Conservation (phyloP, 2,888 invertebrate species). For the Eutolmus rufibarbis region DNA sequence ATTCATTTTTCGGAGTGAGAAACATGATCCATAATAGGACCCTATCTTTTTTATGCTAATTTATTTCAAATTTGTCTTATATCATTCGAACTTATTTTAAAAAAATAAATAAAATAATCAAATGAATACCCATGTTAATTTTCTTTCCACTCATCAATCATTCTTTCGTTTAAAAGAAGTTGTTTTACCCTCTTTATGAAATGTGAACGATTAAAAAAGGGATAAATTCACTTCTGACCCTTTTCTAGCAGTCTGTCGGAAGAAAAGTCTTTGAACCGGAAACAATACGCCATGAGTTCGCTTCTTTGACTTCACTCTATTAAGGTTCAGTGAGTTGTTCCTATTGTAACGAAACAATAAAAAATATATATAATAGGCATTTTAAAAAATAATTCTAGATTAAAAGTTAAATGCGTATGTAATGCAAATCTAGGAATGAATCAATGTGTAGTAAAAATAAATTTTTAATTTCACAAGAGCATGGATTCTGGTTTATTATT, state of each 20-base stretch:
- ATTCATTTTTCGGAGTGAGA: too few species aligned
- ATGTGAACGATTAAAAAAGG: not conserved
- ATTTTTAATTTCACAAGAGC: not conserved
- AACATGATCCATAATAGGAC: too few species aligned
- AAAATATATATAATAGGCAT: not conserved
- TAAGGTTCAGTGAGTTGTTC: not conserved
- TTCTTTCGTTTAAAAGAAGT: not conserved
- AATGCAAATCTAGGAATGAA: not conserved
- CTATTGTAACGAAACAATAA: not conserved
- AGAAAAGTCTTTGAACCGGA: not conserved
- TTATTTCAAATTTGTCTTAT: too few species aligned
- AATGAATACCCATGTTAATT: not conserved
- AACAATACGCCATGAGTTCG: not conserved
- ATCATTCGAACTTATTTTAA: too few species aligned
- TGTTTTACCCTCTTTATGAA: not conserved
- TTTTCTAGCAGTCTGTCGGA: not conserved
- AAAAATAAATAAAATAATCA: not conserved
- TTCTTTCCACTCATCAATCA: not conserved
- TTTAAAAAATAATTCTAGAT: not conserved
- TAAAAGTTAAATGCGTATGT: not conserved
- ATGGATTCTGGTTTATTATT: not conserved
- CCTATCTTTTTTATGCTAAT: too few species aligned
- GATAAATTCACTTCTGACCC: not conserved
- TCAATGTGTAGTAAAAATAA: not conserved
- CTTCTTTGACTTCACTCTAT: not conserved